These are phyloP conservation scores for Empis livida DNA, from an alignment of 2,888 invertebrate species.

Conservation along the genomic window DNA sequence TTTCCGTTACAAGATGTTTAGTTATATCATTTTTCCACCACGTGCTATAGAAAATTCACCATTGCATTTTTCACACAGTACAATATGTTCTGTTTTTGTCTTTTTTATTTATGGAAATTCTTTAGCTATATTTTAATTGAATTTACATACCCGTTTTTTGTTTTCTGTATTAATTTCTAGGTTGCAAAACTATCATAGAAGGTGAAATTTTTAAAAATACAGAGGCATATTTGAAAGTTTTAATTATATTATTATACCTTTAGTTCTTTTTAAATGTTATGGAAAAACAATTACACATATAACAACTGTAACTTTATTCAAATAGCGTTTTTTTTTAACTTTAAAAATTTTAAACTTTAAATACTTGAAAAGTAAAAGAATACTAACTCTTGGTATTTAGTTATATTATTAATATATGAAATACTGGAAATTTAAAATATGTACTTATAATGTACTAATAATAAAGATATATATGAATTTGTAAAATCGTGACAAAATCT, in stretches of 20 bases:
- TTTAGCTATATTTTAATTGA: constrained; percentile 1
- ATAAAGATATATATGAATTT: background rate
- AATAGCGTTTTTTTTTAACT: background rate
- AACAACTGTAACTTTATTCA: background rate
- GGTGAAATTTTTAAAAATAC: background rate
- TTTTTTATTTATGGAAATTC: background rate
- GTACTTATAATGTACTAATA: background rate
- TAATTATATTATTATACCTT: background rate
- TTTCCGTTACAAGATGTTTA: constrained; percentile 1
- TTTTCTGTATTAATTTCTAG: background rate
- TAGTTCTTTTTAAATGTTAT: background rate
- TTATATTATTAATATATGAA: background rate
- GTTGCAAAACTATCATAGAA: background rate
- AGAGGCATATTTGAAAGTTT: background rate
- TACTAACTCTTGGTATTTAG: background rate
- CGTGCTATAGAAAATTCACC: constrained; percentile 2
- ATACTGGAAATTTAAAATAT: background rate
- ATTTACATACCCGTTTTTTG: background rate
- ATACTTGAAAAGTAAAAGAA: background rate
- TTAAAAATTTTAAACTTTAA: background rate
- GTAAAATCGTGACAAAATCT: background rate
- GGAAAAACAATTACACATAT: background rate
- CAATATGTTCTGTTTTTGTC: constrained; percentile 1
- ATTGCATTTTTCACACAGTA: constrained; percentile 1
- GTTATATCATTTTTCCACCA: constrained; percentile 3